These are phyloP conservation scores for Epinephelus fuscoguttatus DNA, from an alignment of 2,113 vertebrate genomes.

Conservation along the genomic window DNA sequence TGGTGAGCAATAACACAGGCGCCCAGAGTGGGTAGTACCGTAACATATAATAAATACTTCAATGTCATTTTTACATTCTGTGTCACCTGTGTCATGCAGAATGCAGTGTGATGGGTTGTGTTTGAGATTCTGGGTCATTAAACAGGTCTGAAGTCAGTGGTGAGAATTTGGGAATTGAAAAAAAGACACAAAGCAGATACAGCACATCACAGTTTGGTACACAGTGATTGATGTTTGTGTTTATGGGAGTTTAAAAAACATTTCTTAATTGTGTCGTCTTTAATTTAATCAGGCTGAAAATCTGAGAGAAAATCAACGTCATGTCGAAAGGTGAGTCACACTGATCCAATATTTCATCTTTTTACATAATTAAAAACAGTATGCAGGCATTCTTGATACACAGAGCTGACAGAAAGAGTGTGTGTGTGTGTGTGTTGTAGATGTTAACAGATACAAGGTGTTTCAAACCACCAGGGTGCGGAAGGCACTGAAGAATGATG, in stretches of 20 bases:
- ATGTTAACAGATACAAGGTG: constrained; percentile 60
- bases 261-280: background rate
- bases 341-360: background rate
- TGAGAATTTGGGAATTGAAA: background rate
- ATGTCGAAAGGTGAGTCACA: constrained; percentile 67
- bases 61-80: constrained; percentile 15
- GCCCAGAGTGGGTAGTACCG: too few species aligned
- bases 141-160: constrained; percentile 1
- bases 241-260: too few species aligned
- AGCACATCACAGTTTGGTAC: too few species aligned
- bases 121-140: background rate
- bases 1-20: background rate
- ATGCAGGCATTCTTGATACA: background rate
- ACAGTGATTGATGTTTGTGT: background rate
- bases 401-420: constrained; percentile 15
- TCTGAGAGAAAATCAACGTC: constrained; percentile 36
- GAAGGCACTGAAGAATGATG: constrained; percentile 59
- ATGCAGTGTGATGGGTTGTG: constrained; percentile 30
- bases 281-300: constrained; percentile 31
- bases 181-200: background rate
- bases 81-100: constrained; percentile 11
- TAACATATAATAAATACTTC: background rate
- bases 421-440: constrained; percentile 46
- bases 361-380: background rate
- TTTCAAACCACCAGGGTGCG: constrained; percentile 60